These are phyloP conservation scores for Spilosoma lubricipeda DNA, from an alignment of 2,888 invertebrate genomes.

Conservation along the genomic window DNA sequence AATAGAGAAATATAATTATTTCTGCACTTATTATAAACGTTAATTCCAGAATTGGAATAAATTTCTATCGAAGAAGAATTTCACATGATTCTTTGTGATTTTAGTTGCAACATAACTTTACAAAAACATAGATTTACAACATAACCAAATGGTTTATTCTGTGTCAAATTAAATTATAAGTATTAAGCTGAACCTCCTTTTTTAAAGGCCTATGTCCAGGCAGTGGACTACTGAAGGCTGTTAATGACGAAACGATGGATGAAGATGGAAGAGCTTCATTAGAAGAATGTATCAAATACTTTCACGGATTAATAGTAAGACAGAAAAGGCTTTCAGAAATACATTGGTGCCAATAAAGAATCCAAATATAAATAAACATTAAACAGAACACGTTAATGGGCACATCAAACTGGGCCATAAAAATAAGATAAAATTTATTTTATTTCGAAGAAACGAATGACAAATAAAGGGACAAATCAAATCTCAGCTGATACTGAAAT, in stretches of 20 bases:
- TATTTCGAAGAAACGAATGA: slow-evolving; percentile 6
- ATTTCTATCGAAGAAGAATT: background rate
- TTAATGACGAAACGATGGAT: background rate
- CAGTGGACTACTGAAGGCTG: too few relatives aligned
- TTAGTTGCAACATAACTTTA: too few relatives aligned
- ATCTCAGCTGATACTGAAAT: slow-evolving; percentile 3
- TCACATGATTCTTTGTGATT: background rate
- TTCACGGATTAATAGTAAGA: background rate
- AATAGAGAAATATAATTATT: too few relatives aligned
- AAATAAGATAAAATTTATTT: slow-evolving; percentile 15
- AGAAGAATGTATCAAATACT: background rate
- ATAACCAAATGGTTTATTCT: background rate
- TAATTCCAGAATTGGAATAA: too few relatives aligned
- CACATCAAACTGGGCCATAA: slow-evolving; percentile 19
- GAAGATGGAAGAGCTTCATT: background rate
- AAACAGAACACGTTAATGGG: slow-evolving; percentile 13
- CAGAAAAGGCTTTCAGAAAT: background rate
- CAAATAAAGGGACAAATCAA: slow-evolving; percentile 9
- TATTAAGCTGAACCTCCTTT: too few relatives aligned
- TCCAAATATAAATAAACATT: slow-evolving; percentile 13
- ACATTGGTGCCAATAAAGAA: slow-evolving; percentile 6
- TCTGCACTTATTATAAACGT: too few relatives aligned
- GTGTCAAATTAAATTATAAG: too few relatives aligned
- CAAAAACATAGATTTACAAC: too few relatives aligned
- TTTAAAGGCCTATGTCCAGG: too few relatives aligned